A percentile compares a stretch with the other conserved stretches of the same genome.
Conservation (phyloP, 2,888 invertebrate genomes). For the Sarcophaga carnaria region DNA sequence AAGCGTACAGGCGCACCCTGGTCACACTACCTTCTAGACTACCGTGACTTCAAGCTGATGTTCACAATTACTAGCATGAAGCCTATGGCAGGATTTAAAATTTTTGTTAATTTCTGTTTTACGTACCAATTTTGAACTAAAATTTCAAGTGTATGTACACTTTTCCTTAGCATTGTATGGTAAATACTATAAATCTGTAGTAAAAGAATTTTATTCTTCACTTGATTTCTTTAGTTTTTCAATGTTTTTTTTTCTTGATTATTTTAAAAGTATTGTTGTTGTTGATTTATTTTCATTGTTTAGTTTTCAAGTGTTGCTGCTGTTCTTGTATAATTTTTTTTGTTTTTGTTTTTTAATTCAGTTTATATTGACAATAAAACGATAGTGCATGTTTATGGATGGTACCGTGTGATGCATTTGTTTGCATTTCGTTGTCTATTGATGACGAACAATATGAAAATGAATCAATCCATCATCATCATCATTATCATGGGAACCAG, state of each 20-base stretch:
- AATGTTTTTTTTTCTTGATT: not conserved
- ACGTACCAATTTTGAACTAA: no score
- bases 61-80: no score
- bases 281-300: slow-evolving; percentile 28
- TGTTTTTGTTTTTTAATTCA: not conserved
- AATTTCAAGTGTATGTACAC: not conserved
- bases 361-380: slow-evolving; percentile 23
- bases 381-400: not conserved
- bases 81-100: no score
- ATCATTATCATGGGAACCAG: slow-evolving; percentile 53
- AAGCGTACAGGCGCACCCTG: no score
- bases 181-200: not conserved
- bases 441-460: slow-evolving; percentile 32
- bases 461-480: slow-evolving; percentile 55
- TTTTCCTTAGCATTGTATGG: not conserved
- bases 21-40: no score
- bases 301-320: not conserved
- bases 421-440: slow-evolving; percentile 22
- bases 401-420: not conserved
- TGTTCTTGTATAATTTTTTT: not conserved
- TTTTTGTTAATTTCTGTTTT: no score
- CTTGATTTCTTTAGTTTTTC: not conserved
- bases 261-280: slow-evolving; percentile 35
- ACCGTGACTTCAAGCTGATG: no score
- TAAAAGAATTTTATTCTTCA: not conserved